phyloP scores from a whole-genome alignment of 2,797 vertebrate genomes.

The Pangasius sanitwongsei region DNA sequence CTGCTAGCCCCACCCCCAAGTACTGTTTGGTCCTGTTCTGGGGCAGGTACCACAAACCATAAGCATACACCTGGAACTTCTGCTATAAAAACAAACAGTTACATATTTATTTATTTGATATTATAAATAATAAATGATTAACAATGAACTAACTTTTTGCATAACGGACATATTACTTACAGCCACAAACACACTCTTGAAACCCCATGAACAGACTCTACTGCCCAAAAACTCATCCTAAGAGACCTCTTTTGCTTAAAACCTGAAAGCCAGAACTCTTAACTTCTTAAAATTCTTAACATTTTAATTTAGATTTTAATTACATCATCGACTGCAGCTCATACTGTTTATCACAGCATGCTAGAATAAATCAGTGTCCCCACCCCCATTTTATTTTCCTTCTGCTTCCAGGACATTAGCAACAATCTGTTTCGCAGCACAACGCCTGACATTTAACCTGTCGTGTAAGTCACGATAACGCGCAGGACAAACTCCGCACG shows the following conservation, averaged over 20 bases:
- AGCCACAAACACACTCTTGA: no score
- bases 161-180: no score
- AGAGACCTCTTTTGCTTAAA: neutral
- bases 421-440: slow-evolving; percentile 13
- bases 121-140: no score
- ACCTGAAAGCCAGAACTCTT: neutral
- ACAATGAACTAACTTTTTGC: no score
- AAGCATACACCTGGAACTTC: neutral
- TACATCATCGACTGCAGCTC: neutral
- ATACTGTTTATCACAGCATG: neutral
- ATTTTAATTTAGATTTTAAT: neutral
- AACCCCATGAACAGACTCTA: no score
- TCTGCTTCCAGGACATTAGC: neutral
- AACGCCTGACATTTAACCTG: slow-evolving; percentile 43
- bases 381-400: neutral
- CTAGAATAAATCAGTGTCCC: neutral
- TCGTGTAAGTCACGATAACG: slow-evolving; percentile 16
- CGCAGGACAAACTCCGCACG: neutral
- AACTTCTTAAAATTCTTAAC: neutral
- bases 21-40: neutral
- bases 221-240: no score
- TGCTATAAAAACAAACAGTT: no score
- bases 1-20: neutral
- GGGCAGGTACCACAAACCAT: neutral
- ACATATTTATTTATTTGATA: no score